Evolutionary conservation across 2,888 invertebrate genomes (phyloP), one percentile per base, ranked within the genome.

Genomic region (Lissocephala sabroskyi): DNA sequence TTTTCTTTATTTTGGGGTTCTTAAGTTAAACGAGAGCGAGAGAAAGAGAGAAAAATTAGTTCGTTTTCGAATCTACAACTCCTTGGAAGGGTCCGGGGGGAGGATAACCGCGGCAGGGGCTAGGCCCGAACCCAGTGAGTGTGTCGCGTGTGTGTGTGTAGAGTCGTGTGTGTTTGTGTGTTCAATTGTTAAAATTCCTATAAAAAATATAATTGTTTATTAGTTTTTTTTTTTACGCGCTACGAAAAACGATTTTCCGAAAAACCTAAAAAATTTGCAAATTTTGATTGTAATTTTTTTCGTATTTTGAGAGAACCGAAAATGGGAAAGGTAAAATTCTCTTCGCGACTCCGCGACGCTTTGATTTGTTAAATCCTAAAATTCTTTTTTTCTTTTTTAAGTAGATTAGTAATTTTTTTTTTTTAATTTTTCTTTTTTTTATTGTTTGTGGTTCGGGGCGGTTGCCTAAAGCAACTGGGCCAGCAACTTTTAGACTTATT

Each of bases 171-270:
- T 41, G 4, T 56, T 14, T 42, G n/a, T 29, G 11, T 41, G 7
- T 48, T 45, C 32, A 30, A 11, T 30, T 37, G 48, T 56, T 47
- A 54, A 75, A 59, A 75, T 53, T 54, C 43, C 49, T 68, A 64
- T 67, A 70, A 64, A 67, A 67, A 75, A 68, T 68, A 75, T 53
- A 53, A 68, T 70, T 26, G n/a, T 39, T 50, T 26, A 39, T 30
- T 13, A 19, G 28, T 62, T 50, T 47, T 39, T 36, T 44, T 36
- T 48, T 30, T 55, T 64, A 73, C 46, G 52, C 40, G 37, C 59
- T 64, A 63, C 23, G 47, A 49, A 32, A 13, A 52, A 61, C 10
- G 10, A 9, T 14, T 29, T 41, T 17, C 33, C 13, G 43, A 23
- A 41, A 48, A 23, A 35, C 56, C 41, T 30, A 36, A 39, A 49